phyloP scores from a whole-genome alignment of 2,113 vertebrate species.

The Cavia porcellus region DNA sequence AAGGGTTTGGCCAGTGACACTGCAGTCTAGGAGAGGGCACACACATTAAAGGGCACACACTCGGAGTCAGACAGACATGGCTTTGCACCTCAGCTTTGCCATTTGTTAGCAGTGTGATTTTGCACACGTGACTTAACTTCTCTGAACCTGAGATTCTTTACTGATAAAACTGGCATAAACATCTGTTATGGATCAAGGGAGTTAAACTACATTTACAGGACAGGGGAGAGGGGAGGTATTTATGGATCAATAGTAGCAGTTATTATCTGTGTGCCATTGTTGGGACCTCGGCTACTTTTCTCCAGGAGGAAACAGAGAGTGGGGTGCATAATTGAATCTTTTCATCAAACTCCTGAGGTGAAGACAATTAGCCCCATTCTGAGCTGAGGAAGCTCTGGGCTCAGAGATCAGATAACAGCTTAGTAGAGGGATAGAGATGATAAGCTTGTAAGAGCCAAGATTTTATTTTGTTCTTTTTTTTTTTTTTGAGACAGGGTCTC shows the following conservation, averaged over 20 bases:
- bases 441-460: background rate
- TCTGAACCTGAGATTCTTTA: background rate
- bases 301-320: background rate
- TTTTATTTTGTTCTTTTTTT: background rate
- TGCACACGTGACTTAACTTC: background rate
- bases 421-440: background rate
- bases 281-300: background rate
- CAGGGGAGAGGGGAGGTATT: background rate
- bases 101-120: background rate
- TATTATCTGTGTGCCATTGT: background rate
- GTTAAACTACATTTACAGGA: background rate
- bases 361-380: slow-evolving; percentile 12
- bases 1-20: background rate
- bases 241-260: background rate
- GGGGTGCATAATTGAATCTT: background rate
- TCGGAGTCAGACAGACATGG: background rate
- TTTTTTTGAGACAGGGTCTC: background rate
- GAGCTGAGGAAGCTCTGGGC: background rate
- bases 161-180: background rate
- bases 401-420: slow-evolving; percentile 3
- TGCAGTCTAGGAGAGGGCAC: background rate
- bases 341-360: background rate
- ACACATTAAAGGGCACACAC: background rate
- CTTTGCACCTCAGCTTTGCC: background rate
- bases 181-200: background rate